Conservation (phyloP, 2,888 invertebrate species). For the Metopia argyrocephala region DNA sequence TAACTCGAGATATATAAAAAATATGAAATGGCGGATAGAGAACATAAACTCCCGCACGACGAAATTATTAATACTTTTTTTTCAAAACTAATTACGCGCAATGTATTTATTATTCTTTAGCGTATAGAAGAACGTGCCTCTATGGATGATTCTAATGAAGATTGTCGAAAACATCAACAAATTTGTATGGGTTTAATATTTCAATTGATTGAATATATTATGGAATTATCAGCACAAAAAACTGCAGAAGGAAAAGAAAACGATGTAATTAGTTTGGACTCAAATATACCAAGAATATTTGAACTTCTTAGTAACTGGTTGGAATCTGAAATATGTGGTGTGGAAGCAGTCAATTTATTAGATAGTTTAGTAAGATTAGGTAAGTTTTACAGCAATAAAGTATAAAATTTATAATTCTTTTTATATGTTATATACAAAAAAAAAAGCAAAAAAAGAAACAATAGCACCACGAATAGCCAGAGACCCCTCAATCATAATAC, state of each 20-base stretch:
- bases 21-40: too few relatives aligned
- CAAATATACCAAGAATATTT: conserved; percentile 72
- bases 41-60: too few relatives aligned
- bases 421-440: neutral
- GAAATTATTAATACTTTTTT: too few relatives aligned
- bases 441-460: conserved; percentile 65
- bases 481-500: conserved; percentile 70
- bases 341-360: conserved; percentile 73
- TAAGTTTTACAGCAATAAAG: conserved; percentile 37
- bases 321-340: conserved; percentile 72
- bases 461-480: conserved; percentile 70
- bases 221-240: conserved; percentile 69
- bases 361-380: conserved; percentile 70
- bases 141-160: conserved; percentile 73
- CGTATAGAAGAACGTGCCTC: conserved; percentile 39
- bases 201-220: conserved; percentile 71
- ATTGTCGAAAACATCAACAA: conserved; percentile 73
- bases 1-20: too few relatives aligned
- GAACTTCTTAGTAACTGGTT: conserved; percentile 73
- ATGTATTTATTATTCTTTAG: conserved; percentile 21
- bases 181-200: conserved; percentile 73
- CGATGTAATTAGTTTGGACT: conserved; percentile 71
- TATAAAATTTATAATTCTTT: neutral
- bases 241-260: conserved; percentile 68
- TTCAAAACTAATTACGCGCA: too few relatives aligned